Conservation (phyloP, 2,797 vertebrate genomes). For the Esox lucius region DNA sequence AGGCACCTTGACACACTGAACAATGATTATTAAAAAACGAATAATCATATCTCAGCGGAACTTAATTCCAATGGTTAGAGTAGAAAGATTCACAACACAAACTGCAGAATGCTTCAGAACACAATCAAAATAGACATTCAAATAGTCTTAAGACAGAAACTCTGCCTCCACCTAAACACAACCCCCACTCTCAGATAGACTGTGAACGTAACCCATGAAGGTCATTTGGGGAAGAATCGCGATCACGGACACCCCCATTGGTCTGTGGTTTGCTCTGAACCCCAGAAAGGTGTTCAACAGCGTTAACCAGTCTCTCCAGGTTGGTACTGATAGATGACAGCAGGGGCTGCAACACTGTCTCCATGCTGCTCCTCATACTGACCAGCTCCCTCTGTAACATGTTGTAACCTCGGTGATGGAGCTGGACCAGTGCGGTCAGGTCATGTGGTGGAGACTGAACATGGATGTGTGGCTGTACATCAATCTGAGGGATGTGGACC, state of each 20-base stretch:
- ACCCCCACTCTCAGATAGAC: not conserved
- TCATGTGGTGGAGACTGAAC: not conserved
- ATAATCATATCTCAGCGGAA: not conserved
- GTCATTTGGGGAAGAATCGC: not conserved
- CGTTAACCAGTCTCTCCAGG: not conserved
- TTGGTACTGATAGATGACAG: not conserved
- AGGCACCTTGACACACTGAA: too few relatives aligned
- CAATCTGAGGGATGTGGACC: not conserved
- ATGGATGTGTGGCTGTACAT: not conserved
- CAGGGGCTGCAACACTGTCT: not conserved
- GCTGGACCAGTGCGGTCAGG: not conserved
- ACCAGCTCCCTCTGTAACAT: conserved; percentile 4
- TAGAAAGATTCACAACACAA: not conserved
- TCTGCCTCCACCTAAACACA: not conserved
- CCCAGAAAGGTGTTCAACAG: not conserved
- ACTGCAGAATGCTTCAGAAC: not conserved
- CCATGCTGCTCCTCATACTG: not conserved
- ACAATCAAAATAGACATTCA: not conserved
- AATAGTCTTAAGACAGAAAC: not conserved
- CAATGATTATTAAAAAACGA: too few relatives aligned
- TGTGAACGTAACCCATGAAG: not conserved
- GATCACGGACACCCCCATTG: not conserved
- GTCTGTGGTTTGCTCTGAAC: not conserved
- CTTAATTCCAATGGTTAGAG: not conserved
- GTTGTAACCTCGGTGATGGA: not conserved